Evolutionary conservation across 2,113 vertebrate genomes (phyloP).

Genomic region (Genyomyrus donnyi): DNA sequence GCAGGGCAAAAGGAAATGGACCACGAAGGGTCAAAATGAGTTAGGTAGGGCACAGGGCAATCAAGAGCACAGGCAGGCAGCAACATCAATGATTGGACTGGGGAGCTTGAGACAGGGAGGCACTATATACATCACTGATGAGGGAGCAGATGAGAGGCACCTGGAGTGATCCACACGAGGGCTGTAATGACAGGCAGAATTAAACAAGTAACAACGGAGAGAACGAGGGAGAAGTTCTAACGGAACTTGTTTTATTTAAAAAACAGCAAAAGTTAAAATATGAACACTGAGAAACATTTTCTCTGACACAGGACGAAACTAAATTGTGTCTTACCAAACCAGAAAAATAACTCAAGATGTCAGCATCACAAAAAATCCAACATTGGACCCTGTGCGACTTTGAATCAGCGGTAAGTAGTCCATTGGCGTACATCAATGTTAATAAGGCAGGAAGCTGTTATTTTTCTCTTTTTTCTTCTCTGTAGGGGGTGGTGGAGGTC

Average conservation of each 20-base stretch:
- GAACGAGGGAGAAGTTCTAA: background rate
- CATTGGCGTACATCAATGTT: background rate
- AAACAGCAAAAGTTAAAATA: background rate
- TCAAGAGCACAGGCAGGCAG: too few relatives aligned
- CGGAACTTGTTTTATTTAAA: background rate
- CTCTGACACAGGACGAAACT: background rate
- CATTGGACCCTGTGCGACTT: background rate
- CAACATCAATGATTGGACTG: too few relatives aligned
- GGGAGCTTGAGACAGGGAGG: too few relatives aligned
- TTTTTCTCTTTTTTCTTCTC: background rate
- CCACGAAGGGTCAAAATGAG: too few relatives aligned
- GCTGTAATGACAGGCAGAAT: too few relatives aligned
- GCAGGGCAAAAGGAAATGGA: too few relatives aligned
- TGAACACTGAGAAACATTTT: background rate
- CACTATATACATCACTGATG: too few relatives aligned
- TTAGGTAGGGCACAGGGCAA: too few relatives aligned
- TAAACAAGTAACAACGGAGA: too few relatives aligned
- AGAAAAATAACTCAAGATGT: background rate
- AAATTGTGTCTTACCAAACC: background rate
- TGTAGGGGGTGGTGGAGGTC: background rate
- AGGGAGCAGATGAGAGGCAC: too few relatives aligned
- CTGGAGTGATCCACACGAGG: too few relatives aligned
- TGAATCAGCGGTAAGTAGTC: background rate
- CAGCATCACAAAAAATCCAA: background rate
- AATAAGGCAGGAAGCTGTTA: background rate